These are phyloP conservation scores for Noctilio leporinus DNA, from an alignment of 2,113 vertebrate species.

Conservation along the genomic window DNA sequence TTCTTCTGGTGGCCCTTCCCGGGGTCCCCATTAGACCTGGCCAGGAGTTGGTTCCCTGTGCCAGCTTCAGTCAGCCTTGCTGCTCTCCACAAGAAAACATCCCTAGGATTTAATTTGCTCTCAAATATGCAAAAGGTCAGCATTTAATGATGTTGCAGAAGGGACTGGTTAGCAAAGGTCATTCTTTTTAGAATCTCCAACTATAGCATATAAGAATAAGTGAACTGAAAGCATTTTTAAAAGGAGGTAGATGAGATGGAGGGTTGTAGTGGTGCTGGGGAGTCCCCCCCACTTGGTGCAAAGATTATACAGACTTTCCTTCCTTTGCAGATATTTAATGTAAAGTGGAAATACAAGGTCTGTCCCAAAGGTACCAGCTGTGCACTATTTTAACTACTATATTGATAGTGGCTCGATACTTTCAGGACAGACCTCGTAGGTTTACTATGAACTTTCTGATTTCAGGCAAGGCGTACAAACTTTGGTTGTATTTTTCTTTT, in stretches of 20 bases:
- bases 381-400: too few species aligned
- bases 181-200: not conserved
- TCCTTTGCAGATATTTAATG: not conserved
- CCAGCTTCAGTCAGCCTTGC: not conserved
- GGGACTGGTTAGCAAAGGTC: not conserved
- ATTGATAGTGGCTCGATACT: too few species aligned
- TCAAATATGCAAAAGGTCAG: not conserved
- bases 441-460: not conserved
- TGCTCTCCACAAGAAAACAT: not conserved
- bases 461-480: not conserved
- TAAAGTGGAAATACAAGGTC: not conserved
- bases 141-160: not conserved
- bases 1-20: not conserved
- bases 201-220: not conserved
- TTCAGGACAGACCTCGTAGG: too few species aligned
- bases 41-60: not conserved
- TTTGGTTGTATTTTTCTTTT: constrained; percentile 17
- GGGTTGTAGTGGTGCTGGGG: not conserved
- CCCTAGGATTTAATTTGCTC: not conserved
- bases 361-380: too few species aligned
- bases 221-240: not conserved
- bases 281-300: not conserved
- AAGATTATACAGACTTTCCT: not conserved
- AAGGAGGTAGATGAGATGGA: not conserved
- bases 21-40: not conserved